Evolutionary conservation across 2,113 vertebrate genomes (phyloP).

Genomic region (Dermatemys mawii): DNA sequence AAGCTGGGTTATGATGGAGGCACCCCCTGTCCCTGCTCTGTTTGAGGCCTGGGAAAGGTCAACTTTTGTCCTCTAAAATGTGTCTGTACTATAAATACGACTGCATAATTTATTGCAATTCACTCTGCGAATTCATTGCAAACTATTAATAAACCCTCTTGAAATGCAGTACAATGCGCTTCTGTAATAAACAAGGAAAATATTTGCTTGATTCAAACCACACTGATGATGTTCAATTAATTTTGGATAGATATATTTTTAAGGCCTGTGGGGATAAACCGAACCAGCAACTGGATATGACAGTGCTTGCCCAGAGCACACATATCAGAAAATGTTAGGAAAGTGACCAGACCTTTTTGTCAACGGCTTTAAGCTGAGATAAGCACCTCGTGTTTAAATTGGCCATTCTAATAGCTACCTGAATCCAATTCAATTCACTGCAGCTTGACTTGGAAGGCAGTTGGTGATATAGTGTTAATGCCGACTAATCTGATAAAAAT

Average conservation of each 20-base stretch:
- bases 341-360: constrained; percentile 69
- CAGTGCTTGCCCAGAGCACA: constrained; percentile 38
- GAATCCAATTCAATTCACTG: constrained; percentile 64
- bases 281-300: constrained; percentile 43
- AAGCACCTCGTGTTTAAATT: constrained; percentile 59
- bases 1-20: constrained; percentile 62
- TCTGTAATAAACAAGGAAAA: constrained; percentile 76
- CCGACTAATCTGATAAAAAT: constrained; percentile 74
- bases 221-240: constrained; percentile 70
- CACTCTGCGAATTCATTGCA: constrained; percentile 77
- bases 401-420: constrained; percentile 70
- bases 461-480: constrained; percentile 71
- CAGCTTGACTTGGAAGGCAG: constrained; percentile 67
- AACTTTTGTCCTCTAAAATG: constrained; percentile 78
- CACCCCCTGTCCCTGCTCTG: constrained; percentile 69
- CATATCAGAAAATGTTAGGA: constrained; percentile 59
- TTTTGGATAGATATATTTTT: constrained; percentile 64
- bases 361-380: constrained; percentile 68
- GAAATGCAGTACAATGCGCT: constrained; percentile 67
- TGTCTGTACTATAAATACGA: constrained; percentile 78
- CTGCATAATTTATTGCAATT: constrained; percentile 79
- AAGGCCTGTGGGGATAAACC: constrained; percentile 60
- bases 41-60: constrained; percentile 80
- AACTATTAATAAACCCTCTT: constrained; percentile 78
- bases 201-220: constrained; percentile 79